phyloP scores from a whole-genome alignment of 64 coral and sea anemone species.

The Acropora yongei region DNA sequence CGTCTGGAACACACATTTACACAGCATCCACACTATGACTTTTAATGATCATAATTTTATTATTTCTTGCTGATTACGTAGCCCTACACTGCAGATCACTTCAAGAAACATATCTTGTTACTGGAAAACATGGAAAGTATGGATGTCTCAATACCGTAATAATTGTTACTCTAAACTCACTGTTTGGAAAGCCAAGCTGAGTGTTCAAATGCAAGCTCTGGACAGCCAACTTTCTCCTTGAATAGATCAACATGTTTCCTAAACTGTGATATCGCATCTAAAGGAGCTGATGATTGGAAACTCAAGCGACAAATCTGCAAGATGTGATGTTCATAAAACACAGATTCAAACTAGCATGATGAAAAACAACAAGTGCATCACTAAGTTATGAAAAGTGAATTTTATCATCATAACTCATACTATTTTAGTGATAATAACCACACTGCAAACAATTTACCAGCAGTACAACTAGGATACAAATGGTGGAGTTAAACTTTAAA shows the following conservation, averaged over 20 bases:
- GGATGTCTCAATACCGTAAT: not conserved
- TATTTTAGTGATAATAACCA: too few species aligned
- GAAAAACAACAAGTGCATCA: not conserved
- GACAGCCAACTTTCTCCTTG: slow-evolving; percentile 95
- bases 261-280: slow-evolving; percentile 99
- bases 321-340: not conserved
- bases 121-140: not conserved
- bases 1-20: too few species aligned
- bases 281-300: slow-evolving; percentile 91
- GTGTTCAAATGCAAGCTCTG: slow-evolving; percentile 98
- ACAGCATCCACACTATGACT: too few species aligned
- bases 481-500: too few species aligned
- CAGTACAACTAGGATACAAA: too few species aligned
- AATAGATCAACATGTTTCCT: slow-evolving; percentile 98
- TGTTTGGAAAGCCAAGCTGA: slow-evolving; percentile 99
- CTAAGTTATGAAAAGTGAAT: too few species aligned
- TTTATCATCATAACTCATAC: too few species aligned
- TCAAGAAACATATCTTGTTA: too few species aligned
- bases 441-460: too few species aligned
- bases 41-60: too few species aligned
- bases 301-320: slow-evolving; percentile 90
- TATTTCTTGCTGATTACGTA: too few species aligned
- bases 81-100: too few species aligned
- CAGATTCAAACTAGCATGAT: not conserved
- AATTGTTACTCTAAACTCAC: slow-evolving; percentile 53